A percentile compares a stretch with the other conserved stretches of the same genome.
Evolutionary conservation across 2,888 invertebrate genomes (phyloP).

Genomic region (Omphaloscelis lunosa): DNA sequence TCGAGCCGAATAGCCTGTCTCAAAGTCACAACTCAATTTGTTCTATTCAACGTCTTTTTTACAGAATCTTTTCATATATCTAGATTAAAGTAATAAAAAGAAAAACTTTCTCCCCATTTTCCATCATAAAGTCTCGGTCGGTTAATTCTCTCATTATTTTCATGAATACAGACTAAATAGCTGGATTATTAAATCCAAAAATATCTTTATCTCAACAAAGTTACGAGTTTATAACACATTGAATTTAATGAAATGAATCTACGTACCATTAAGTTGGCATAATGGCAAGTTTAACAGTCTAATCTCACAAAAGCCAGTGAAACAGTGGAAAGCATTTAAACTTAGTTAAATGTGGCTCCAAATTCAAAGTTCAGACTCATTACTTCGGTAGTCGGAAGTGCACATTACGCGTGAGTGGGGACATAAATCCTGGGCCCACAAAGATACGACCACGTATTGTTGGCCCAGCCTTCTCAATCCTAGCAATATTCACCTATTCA

Average conservation of each 20-base stretch:
- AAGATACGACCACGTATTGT: slow-evolving; percentile 56
- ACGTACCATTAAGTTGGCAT: slow-evolving; percentile 45
- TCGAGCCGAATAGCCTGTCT: slow-evolving; percentile 35
- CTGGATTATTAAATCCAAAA: slow-evolving; percentile 21
- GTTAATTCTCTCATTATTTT: slow-evolving; percentile 28
- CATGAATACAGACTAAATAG: slow-evolving; percentile 13
- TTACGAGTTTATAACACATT: slow-evolving; percentile 39
- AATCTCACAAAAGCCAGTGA: slow-evolving; percentile 50
- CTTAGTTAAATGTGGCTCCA: slow-evolving; percentile 60
- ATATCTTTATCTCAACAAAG: slow-evolving; percentile 27
- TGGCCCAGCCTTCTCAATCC: slow-evolving; percentile 22
- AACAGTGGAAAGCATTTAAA: slow-evolving; percentile 59
- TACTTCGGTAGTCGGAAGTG: slow-evolving; percentile 55
- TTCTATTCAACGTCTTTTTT: slow-evolving; percentile 28
- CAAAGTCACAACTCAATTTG: slow-evolving; percentile 38
- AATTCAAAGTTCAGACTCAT: slow-evolving; percentile 62
- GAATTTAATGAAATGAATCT: slow-evolving; percentile 48
- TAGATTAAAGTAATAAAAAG: slow-evolving; percentile 18
- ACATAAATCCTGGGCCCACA: slow-evolving; percentile 59
- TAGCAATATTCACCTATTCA: slow-evolving; percentile 61
- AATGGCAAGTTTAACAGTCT: slow-evolving; percentile 55
- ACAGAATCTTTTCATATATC: slow-evolving; percentile 1
- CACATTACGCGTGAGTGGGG: slow-evolving; percentile 54
- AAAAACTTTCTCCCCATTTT: slow-evolving; percentile 14
- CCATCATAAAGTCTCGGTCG: background rate